A percentile compares a stretch with the other conserved stretches of the same genome.
Evolutionary conservation across 2,888 invertebrate genomes (phyloP).

Genomic region (Sarcophaga caerulescens): DNA sequence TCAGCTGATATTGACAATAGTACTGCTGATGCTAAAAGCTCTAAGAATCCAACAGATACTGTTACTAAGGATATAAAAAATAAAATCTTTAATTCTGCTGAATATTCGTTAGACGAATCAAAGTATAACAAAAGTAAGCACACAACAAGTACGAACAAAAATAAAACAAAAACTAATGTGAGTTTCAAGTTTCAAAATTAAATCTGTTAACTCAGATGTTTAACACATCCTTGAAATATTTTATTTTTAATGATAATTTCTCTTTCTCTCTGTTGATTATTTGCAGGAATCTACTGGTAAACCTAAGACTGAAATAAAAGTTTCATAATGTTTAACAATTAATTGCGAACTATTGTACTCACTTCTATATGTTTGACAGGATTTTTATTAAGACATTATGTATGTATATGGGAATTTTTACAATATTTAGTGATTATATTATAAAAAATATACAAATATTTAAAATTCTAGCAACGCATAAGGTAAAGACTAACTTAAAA

Average conservation of each 20-base stretch:
- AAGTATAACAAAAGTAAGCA: constrained; percentile 54
- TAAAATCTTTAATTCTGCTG: constrained; percentile 28
- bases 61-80: constrained; percentile 8
- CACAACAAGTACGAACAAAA: constrained; percentile 41
- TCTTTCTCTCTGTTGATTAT: background rate
- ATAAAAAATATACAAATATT: background rate
- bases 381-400: constrained; percentile 46
- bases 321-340: constrained; percentile 58
- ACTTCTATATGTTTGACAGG: constrained; percentile 24
- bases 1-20: constrained; percentile 46
- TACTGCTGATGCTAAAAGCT: constrained; percentile 9
- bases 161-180: constrained; percentile 49
- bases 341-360: constrained; percentile 31
- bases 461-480: constrained; percentile 34
- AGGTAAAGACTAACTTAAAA: background rate
- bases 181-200: constrained; percentile 47
- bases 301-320: constrained; percentile 64
- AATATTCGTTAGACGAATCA: constrained; percentile 38
- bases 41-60: background rate
- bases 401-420: constrained; percentile 43
- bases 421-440: constrained; percentile 19
- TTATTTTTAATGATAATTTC: background rate
- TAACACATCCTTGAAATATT: background rate
- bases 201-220: background rate
- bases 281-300: constrained; percentile 63